A percentile compares a stretch with the other conserved stretches of the same genome.
Evolutionary conservation across 2,888 invertebrate species (phyloP).

Genomic region (Lasius fuliginosus): DNA sequence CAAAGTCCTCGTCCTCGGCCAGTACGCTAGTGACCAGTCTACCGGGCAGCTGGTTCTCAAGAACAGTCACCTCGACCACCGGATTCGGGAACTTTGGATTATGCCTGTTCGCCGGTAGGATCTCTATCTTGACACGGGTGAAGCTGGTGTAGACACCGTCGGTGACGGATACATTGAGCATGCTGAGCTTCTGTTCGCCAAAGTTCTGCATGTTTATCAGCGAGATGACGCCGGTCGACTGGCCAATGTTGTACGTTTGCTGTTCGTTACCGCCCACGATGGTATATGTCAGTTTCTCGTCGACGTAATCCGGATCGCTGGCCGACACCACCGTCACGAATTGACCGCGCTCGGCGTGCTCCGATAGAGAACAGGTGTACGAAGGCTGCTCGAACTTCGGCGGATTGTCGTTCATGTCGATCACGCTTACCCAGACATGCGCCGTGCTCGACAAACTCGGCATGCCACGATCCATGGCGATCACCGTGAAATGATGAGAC

Average conservation of each 20-base stretch:
- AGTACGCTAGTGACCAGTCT: slow-evolving; percentile 91
- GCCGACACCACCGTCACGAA: slow-evolving; percentile 96
- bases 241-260: slow-evolving; percentile 91
- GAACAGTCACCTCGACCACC: slow-evolving; percentile 92
- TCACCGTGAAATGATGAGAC: slow-evolving; percentile 92
- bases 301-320: slow-evolving; percentile 94
- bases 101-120: slow-evolving; percentile 92
- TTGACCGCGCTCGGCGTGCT: slow-evolving; percentile 94
- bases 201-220: slow-evolving; percentile 92
- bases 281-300: slow-evolving; percentile 93
- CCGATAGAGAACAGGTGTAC: slow-evolving; percentile 92
- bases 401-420: slow-evolving; percentile 96
- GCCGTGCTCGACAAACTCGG: slow-evolving; percentile 93
- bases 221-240: slow-evolving; percentile 89
- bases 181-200: slow-evolving; percentile 89
- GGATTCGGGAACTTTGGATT: slow-evolving; percentile 93
- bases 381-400: slow-evolving; percentile 94
- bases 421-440: slow-evolving; percentile 94
- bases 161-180: slow-evolving; percentile 96
- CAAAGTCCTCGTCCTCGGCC: slow-evolving; percentile 94
- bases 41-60: slow-evolving; percentile 94
- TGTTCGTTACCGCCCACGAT: slow-evolving; percentile 94
- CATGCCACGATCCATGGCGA: slow-evolving; percentile 94
- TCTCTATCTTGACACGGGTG: slow-evolving; percentile 92
- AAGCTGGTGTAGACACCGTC: slow-evolving; percentile 98